Percentiles rank a stretch among this genome's conserved stretches.
phyloP scores from a whole-genome alignment of 2,888 invertebrate species.

The Metacarcinus magister region DNA sequence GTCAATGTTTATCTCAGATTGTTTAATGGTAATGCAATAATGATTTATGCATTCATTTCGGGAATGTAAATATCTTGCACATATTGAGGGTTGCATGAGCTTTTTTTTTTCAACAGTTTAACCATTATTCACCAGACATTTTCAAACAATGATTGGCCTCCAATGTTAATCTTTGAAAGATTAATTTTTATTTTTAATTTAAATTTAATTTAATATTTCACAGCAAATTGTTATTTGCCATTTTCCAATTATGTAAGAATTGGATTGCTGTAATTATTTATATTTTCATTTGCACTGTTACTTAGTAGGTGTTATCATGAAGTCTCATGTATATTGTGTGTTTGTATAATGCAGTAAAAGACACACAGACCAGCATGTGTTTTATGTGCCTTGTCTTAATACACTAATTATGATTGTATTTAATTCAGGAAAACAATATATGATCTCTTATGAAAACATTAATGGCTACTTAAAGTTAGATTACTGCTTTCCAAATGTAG shows the following conservation, averaged over 20 bases:
- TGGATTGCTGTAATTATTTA: background rate
- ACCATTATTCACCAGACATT: background rate
- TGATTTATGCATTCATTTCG: no score
- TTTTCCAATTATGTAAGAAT: background rate
- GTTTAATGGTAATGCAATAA: no score
- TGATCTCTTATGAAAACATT: no score
- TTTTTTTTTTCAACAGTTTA: no score
- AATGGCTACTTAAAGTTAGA: no score
- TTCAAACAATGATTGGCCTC: background rate
- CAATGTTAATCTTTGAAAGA: no score
- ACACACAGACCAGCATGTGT: background rate
- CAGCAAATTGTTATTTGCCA: background rate
- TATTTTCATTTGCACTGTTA: background rate
- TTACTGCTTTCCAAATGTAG: no score
- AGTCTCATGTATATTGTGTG: constrained; percentile 19
- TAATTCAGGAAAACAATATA: no score
- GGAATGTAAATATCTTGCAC: no score
- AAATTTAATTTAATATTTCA: background rate
- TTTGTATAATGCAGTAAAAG: background rate
- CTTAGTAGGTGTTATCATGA: background rate
- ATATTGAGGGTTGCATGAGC: no score
- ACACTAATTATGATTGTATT: no score
- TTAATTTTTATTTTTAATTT: background rate
- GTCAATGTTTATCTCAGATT: no score
- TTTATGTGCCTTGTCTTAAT: background rate